phyloP scores from a whole-genome alignment of 2,113 vertebrate species.

The Orycteropus afer region DNA sequence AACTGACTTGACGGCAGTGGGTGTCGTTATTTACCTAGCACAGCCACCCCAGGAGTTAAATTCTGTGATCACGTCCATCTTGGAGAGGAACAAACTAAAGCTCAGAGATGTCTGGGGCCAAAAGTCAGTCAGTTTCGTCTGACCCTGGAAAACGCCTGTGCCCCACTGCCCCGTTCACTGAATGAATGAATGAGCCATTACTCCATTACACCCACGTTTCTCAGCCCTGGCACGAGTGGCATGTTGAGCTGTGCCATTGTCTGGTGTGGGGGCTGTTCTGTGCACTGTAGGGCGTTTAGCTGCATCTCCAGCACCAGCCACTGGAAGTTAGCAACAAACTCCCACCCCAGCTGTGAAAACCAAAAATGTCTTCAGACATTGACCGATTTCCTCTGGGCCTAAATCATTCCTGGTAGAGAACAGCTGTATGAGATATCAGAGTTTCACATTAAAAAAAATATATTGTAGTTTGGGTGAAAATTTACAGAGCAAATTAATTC shows the following conservation, averaged over 20 bases:
- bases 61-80: neutral
- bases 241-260: neutral
- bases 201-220: neutral
- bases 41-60: too few relatives aligned
- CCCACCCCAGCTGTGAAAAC: neutral
- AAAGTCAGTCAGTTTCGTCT: neutral
- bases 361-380: too few relatives aligned
- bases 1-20: too few relatives aligned
- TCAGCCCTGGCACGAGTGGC: neutral
- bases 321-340: neutral
- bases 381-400: neutral
- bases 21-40: too few relatives aligned
- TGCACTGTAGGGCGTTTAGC: neutral
- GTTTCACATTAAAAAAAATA: neutral
- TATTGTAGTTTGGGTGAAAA: too few relatives aligned
- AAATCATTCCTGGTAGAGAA: neutral
- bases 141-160: neutral
- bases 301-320: neutral
- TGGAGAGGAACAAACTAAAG: neutral
- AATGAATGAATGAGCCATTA: neutral
- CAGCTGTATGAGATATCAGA: neutral
- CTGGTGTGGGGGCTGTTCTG: too few relatives aligned
- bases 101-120: neutral
- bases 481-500: too few relatives aligned
- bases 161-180: neutral